Evolutionary conservation across 2,113 vertebrate genomes (phyloP).

Genomic region (Gymnobelideus leadbeateri): DNA sequence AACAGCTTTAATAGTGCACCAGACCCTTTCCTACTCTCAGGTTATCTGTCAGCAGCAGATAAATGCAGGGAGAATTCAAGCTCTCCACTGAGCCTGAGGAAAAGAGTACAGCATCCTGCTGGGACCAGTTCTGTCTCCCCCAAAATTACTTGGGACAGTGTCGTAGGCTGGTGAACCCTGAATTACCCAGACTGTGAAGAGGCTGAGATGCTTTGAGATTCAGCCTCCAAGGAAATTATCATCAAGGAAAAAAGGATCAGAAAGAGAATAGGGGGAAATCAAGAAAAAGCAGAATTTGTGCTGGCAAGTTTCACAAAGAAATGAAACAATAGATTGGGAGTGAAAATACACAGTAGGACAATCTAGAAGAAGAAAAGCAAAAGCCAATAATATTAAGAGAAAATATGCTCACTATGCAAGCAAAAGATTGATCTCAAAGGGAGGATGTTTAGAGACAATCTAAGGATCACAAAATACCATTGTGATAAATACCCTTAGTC

Average conservation of each 20-base stretch:
- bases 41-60: neutral
- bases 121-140: neutral
- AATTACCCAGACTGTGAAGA: neutral
- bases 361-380: neutral
- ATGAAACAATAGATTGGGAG: neutral
- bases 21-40: neutral
- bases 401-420: neutral
- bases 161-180: neutral
- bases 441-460: neutral
- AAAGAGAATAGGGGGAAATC: neutral
- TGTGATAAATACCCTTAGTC: too few species aligned
- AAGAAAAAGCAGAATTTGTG: neutral
- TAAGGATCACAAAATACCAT: neutral
- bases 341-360: neutral
- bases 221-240: neutral
- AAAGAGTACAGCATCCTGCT: neutral
- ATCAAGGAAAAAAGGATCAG: neutral
- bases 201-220: neutral
- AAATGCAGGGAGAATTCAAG: neutral
- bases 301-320: neutral
- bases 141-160: too few species aligned
- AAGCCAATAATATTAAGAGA: neutral
- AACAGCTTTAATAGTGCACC: neutral
- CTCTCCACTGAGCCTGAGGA: neutral
- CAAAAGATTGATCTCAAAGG: neutral